phyloP scores from a whole-genome alignment of 2,113 vertebrate genomes.

The Chlamydotis undulata region DNA sequence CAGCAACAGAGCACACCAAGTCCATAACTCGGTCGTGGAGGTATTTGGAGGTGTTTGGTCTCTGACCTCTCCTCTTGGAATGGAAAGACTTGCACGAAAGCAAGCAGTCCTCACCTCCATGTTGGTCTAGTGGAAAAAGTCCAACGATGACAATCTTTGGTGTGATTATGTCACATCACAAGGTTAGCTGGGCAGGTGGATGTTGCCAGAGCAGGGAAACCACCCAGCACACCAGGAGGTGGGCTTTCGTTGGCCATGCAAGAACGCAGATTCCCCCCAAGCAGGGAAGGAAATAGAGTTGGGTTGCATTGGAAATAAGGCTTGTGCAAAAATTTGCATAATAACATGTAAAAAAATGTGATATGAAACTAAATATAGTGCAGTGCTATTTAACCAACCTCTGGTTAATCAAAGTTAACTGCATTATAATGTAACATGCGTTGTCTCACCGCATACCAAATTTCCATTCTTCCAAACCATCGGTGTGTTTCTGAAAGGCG shows the following conservation, averaged over 20 bases:
- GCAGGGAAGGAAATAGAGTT: neutral
- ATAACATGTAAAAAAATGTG: slow-evolving; percentile 36
- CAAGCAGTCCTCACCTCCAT: neutral
- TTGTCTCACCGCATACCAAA: neutral
- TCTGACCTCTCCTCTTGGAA: neutral
- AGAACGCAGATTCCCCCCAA: neutral
- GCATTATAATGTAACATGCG: neutral
- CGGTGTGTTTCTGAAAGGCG: rapidly evolving
- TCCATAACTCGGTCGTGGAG: neutral
- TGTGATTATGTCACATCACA: neutral
- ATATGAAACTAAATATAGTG: slow-evolving; percentile 44
- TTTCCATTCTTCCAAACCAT: neutral
- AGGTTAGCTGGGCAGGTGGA: neutral
- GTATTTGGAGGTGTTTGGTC: neutral
- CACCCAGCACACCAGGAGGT: neutral
- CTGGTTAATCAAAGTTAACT: slow-evolving; percentile 47
- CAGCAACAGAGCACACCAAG: neutral
- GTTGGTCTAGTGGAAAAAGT: neutral
- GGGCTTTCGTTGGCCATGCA: neutral
- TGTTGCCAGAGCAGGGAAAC: neutral
- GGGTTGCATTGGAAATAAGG: slow-evolving; percentile 26
- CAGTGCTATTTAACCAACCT: neutral
- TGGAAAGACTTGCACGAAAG: neutral
- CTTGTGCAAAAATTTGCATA: slow-evolving; percentile 19
- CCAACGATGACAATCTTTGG: neutral